Percentiles rank a stretch among this genome's conserved stretches.
Conservation (phyloP, 2,797 vertebrate genomes). For the Synanceia verrucosa region DNA sequence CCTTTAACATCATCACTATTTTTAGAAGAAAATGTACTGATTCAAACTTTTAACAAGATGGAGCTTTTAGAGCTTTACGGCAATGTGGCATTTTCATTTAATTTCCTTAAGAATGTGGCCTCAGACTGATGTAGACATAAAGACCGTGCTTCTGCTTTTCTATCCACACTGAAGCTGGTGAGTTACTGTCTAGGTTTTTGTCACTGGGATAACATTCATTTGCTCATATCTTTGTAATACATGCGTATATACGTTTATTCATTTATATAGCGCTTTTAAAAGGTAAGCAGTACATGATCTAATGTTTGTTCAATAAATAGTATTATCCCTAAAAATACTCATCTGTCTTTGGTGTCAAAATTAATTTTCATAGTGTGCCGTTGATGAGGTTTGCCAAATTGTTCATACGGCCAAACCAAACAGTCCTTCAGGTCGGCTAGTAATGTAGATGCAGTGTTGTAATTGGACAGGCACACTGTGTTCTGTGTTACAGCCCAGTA, state of each 20-base stretch:
- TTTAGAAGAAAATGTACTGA: neutral
- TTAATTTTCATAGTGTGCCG: constrained; percentile 42
- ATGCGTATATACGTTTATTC: neutral
- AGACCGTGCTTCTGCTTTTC: too few relatives aligned
- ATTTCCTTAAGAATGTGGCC: constrained; percentile 7
- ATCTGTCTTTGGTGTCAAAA: constrained; percentile 42
- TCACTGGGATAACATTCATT: neutral
- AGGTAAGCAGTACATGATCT: too few relatives aligned
- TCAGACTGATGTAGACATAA: neutral
- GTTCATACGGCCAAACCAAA: constrained; percentile 64
- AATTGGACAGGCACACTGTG: constrained; percentile 58
- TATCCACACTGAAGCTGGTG: neutral
- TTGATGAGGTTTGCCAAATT: constrained; percentile 47
- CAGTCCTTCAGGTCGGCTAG: constrained; percentile 34
- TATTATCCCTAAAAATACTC: constrained; percentile 37
- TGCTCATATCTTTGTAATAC: neutral
- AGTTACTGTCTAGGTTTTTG: neutral
- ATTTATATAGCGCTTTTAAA: too few relatives aligned
- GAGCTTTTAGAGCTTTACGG: neutral
- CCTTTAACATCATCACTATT: neutral
- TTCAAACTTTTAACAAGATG: neutral
- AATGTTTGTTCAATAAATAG: constrained; percentile 42
- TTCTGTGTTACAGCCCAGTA: constrained; percentile 57
- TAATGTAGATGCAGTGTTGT: constrained; percentile 58
- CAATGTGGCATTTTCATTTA: constrained; percentile 1